Percentiles rank a stretch among this genome's conserved stretches.
phyloP scores from a whole-genome alignment of 2,888 invertebrate species.

The Idaea dimidiata region DNA sequence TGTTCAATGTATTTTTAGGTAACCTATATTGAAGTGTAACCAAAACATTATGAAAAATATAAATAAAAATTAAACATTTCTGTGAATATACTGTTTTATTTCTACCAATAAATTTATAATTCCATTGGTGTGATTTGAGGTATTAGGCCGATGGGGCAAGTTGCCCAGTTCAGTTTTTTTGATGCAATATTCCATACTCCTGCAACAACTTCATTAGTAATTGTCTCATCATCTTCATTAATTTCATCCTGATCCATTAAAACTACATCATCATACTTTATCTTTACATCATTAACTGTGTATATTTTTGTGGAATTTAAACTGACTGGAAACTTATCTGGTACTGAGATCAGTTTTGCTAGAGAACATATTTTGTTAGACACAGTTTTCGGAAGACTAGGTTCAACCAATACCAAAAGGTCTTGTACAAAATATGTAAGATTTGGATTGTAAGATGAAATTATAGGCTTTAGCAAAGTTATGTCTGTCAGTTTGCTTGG shows the following conservation, averaged over 20 bases:
- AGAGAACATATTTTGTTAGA: conserved; percentile 51
- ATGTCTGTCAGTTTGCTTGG: conserved; percentile 58
- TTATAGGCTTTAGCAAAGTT: conserved; percentile 58
- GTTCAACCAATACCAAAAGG: conserved; percentile 54
- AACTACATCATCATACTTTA: conserved; percentile 25
- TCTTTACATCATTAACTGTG: conserved; percentile 65
- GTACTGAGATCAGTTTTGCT: conserved; percentile 57
- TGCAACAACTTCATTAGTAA: conserved; percentile 21
- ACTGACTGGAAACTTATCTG: conserved; percentile 40
- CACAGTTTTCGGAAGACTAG: conserved; percentile 47
- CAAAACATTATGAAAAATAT: conserved; percentile 79
- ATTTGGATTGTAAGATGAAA: conserved; percentile 63
- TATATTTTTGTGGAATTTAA: conserved; percentile 53
- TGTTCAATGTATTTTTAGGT: conserved; percentile 73
- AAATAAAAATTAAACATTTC: conserved; percentile 69
- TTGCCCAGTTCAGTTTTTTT: conserved; percentile 58
- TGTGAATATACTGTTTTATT: conserved; percentile 47
- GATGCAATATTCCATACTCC: conserved; percentile 61
- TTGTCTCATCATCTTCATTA: conserved; percentile 13
- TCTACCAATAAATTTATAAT: conserved; percentile 26
- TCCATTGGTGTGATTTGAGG: conserved; percentile 54
- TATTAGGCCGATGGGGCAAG: conserved; percentile 74
- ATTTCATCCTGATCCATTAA: conserved; percentile 24
- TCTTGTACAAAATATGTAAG: conserved; percentile 58
- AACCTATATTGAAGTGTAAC: conserved; percentile 74